These are phyloP conservation scores for Tautogolabrus adspersus DNA, from an alignment of 2,113 vertebrate genomes.

Conservation along the genomic window DNA sequence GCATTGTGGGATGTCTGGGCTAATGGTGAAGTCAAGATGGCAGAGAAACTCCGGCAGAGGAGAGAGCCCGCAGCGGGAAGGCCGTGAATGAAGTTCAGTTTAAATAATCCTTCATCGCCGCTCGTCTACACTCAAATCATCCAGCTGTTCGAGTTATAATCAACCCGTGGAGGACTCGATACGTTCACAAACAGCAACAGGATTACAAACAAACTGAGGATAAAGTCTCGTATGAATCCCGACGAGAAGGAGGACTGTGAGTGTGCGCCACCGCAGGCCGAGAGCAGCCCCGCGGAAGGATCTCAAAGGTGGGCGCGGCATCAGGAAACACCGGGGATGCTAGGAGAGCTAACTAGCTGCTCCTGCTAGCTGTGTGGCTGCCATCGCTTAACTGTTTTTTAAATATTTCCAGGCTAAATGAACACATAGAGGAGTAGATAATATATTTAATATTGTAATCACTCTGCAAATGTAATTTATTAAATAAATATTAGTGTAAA, in stretches of 20 bases:
- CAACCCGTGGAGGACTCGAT: conserved; percentile 37
- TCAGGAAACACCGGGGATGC: conserved; percentile 57
- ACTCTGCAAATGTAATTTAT: not conserved
- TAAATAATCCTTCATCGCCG: conserved; percentile 40
- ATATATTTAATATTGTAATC: not conserved
- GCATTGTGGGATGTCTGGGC: conserved; percentile 80
- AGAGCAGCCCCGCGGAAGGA: conserved; percentile 76
- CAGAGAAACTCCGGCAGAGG: conserved; percentile 76
- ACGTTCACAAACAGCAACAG: conserved; percentile 53
- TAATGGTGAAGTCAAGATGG: conserved; percentile 84
- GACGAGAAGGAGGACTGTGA: conserved; percentile 85
- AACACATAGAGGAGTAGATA: no score
- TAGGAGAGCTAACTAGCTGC: conserved; percentile 26
- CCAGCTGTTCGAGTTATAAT: conserved; percentile 3
- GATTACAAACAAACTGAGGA: conserved; percentile 70
- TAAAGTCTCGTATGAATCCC: conserved; percentile 86
- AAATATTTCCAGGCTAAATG: not conserved
- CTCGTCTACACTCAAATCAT: not conserved
- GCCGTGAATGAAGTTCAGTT: conserved; percentile 76
- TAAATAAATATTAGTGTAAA: not conserved
- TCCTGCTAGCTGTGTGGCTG: not conserved
- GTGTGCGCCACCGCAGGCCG: conserved; percentile 86
- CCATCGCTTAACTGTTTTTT: not conserved
- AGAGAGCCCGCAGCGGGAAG: conserved; percentile 69
- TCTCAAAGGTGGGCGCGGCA: conserved; percentile 73